Percentiles rank a stretch among this genome's conserved stretches.
Conservation (phyloP, 2,113 vertebrate genomes). For the Equus quagga region DNA sequence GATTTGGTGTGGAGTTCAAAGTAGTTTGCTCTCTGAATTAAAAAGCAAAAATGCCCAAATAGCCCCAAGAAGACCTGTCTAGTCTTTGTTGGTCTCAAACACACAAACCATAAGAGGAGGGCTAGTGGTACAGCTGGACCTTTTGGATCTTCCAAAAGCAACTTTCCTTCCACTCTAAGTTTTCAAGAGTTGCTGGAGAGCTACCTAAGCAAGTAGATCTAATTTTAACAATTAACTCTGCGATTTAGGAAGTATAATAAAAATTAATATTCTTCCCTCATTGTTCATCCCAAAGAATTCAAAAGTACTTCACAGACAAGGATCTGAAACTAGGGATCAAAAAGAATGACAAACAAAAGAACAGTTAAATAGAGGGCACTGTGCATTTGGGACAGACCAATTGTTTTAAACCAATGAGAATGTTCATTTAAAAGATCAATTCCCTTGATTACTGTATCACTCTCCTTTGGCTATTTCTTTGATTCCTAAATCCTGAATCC, state of each 20-base stretch:
- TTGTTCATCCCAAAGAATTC: not conserved
- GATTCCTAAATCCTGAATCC: constrained; percentile 24
- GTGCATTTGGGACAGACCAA: not conserved
- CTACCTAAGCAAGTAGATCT: not conserved
- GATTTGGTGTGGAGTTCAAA: constrained; percentile 17
- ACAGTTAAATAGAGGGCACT: not conserved
- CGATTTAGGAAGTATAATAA: not conserved
- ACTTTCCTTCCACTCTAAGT: not conserved
- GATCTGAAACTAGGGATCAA: not conserved
- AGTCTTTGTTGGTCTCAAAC: constrained; percentile 19
- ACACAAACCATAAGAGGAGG: not conserved
- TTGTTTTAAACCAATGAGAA: not conserved
- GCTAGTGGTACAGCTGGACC: not conserved
- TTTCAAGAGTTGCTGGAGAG: not conserved
- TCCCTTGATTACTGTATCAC: not conserved
- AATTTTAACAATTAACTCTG: constrained; percentile 39
- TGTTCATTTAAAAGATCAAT: constrained; percentile 11
- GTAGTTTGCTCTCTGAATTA: constrained; percentile 51
- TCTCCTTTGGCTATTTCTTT: not conserved
- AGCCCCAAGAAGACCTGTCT: not conserved
- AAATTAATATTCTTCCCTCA: not conserved
- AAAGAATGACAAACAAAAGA: not conserved
- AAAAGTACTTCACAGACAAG: not conserved
- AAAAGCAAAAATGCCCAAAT: constrained; percentile 4
- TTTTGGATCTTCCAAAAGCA: constrained; percentile 17